phyloP scores from a whole-genome alignment of 2,888 invertebrate genomes.

The Lypha dubia region DNA sequence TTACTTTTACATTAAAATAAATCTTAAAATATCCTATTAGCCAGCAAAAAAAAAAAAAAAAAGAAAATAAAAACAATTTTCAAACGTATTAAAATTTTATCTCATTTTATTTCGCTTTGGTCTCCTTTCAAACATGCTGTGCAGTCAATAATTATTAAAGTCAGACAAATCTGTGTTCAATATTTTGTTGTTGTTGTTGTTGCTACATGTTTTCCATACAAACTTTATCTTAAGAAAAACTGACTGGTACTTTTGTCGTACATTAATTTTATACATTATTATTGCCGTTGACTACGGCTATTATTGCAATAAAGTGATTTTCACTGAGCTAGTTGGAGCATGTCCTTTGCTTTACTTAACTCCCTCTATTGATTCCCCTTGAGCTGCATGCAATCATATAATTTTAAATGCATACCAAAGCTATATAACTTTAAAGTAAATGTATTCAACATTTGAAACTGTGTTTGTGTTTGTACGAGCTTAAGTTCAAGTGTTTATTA shows the following conservation, averaged over 20 bases:
- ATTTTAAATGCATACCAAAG: constrained; percentile 24
- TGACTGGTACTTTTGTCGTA: constrained; percentile 8
- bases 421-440: constrained; percentile 1
- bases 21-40: neutral
- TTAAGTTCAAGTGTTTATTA: constrained; percentile 50
- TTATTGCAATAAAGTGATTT: constrained; percentile 58
- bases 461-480: neutral
- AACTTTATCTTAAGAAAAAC: constrained; percentile 18
- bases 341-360: constrained; percentile 1
- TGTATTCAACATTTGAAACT: neutral
- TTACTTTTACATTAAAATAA: neutral
- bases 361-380: neutral
- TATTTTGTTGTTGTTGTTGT: neutral
- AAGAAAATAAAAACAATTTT: too few species aligned
- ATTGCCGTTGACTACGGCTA: constrained; percentile 19
- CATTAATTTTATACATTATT: constrained; percentile 59
- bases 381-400: constrained; percentile 4
- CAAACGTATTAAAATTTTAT: constrained; percentile 11
- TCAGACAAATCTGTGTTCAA: neutral
- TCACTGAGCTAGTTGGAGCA: neutral
- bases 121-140: neutral
- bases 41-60: constrained; percentile 6
- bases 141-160: too few species aligned
- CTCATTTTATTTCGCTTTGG: neutral
- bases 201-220: neutral